phyloP scores from a whole-genome alignment of 2,888 invertebrate genomes.

The Synergus gifuensis region DNA sequence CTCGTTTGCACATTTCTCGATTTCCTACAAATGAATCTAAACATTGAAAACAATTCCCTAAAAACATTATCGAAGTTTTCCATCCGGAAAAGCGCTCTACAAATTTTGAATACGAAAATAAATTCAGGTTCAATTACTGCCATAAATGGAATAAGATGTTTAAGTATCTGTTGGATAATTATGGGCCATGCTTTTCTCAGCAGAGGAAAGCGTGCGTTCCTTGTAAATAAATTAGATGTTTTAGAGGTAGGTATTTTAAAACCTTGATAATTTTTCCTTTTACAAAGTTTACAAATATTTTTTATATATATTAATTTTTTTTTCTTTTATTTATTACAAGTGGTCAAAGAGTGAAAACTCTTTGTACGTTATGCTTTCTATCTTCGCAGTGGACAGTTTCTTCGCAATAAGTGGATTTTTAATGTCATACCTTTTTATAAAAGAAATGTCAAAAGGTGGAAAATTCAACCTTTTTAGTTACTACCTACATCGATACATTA shows the following conservation, averaged over 20 bases:
- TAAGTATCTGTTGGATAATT: constrained; percentile 78
- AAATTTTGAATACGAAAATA: constrained; percentile 69
- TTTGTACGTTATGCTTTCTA: constrained; percentile 75
- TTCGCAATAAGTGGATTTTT: constrained; percentile 77
- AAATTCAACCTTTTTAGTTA: constrained; percentile 73
- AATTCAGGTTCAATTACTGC: constrained; percentile 69
- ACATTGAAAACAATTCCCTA: background rate
- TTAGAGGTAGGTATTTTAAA: background rate
- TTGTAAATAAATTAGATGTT: background rate
- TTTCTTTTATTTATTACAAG: background rate
- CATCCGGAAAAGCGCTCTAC: constrained; percentile 71
- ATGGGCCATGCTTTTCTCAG: constrained; percentile 72
- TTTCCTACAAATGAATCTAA: constrained; percentile 9
- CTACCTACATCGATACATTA: constrained; percentile 77
- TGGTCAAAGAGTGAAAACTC: constrained; percentile 68
- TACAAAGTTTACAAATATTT: background rate
- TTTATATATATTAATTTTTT: constrained; percentile 43
- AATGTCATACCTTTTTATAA: constrained; percentile 74
- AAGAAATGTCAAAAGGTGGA: constrained; percentile 68
- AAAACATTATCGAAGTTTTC: constrained; percentile 73
- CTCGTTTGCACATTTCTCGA: constrained; percentile 62
- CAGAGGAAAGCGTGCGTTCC: no score
- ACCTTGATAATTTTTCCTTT: background rate
- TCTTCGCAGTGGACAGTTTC: constrained; percentile 78
- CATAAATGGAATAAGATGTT: constrained; percentile 79